A percentile compares a stretch with the other conserved stretches of the same genome.
phyloP scores from a whole-genome alignment of 30 jellyfish, hydroid and myxozoan genomes.

The Phacellophora camtschatica region DNA sequence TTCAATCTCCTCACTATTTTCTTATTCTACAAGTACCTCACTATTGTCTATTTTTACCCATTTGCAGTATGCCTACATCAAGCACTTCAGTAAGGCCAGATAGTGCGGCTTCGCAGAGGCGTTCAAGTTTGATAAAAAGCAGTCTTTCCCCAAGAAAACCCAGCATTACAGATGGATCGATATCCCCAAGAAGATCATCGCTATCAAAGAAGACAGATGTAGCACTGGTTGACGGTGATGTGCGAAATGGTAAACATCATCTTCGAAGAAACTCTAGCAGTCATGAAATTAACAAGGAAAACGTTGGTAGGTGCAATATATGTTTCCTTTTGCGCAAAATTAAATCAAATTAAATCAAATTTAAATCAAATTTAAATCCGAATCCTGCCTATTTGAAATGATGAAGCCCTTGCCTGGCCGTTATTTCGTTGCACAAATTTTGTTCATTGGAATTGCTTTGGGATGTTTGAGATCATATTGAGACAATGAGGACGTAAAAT shows the following conservation, averaged over 20 bases:
- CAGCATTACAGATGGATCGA: background rate
- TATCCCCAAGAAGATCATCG: constrained; percentile 29
- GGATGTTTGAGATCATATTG: background rate
- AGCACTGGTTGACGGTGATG: background rate
- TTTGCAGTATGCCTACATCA: constrained; percentile 52
- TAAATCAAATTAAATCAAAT: background rate
- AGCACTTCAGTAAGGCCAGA: constrained; percentile 39
- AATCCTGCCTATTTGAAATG: too few species aligned
- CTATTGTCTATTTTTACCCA: too few species aligned
- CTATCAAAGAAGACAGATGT: background rate
- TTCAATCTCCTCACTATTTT: too few species aligned
- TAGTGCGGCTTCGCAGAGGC: constrained; percentile 1
- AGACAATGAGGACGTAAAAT: background rate
- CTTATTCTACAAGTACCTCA: too few species aligned
- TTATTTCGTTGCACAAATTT: too few species aligned
- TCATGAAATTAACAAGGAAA: constrained; percentile 16
- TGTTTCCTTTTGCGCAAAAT: background rate
- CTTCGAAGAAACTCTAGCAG: constrained; percentile 53
- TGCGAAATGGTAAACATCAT: constrained; percentile 1
- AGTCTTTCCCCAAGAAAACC: background rate
- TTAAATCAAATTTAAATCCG: background rate
- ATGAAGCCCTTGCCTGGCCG: too few species aligned
- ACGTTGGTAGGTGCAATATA: background rate
- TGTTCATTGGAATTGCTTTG: too few species aligned
- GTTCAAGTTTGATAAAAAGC: constrained; percentile 16